Base-by-base conservation (phyloP, 2,113 vertebrate genomes). In the Phodopus roborovskii region DNA sequence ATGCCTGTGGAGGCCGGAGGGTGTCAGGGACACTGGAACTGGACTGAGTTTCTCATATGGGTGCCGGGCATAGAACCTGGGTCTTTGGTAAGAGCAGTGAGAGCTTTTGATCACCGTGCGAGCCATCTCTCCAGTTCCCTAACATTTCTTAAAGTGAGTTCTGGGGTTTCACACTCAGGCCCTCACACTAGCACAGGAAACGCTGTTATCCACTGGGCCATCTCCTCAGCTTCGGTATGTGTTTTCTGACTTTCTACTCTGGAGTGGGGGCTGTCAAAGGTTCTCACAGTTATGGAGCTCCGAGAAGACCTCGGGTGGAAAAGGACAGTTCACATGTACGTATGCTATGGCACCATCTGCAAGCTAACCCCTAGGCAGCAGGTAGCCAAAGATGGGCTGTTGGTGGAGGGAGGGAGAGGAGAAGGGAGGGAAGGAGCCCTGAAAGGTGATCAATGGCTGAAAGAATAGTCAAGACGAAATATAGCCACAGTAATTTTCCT, bases 311-410 rank as follows among this genome's bases (percentile, higher is more conserved):
- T 71, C 36, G 36, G 17, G 83, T 30, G 85, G 66, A 90, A 94
- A 91, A 56, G 39, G 24, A 82, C 6, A n/a, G 7, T 78, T 91
- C 24, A 13, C 33, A 39, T 64, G 50, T 56, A 64, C 85, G n/a
- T 26, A 50, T 42, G 68, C 11, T 28, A 28, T 28, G 60, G 22
- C 24, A 10, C 45, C 26, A 53, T 30, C 33, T 7, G 33, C 20
- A 60, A 11, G 12, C 30, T 58, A 22, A 36, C 26, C 10, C 81
- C 56, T 86, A 62, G 75, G 45, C 39, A 81, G 45, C 5, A 45
- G 85, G 13, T 0, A 53, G 78, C 22, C 39, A 53, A 62, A 90
- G 53, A 90, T 1, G 1, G 62, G 42, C 0, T 0, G n/a, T 0
- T 4, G 60, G 70, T 17, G 5, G 2, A 6, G 0, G 30, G 26